Evolutionary conservation across 2,113 vertebrate genomes (phyloP).

Genomic region (Dromas ardeola): DNA sequence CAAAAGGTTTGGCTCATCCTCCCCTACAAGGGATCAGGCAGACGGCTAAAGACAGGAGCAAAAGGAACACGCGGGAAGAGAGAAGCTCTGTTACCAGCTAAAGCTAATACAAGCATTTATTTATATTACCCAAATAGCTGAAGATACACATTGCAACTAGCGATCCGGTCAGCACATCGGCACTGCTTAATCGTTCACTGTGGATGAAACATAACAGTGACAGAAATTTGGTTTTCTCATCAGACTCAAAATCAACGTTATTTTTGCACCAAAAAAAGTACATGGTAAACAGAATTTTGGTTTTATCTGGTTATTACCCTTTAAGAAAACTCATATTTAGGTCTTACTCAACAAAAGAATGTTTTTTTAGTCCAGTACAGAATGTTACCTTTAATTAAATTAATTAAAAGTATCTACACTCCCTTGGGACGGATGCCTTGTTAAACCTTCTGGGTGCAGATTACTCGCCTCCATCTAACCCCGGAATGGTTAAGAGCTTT

Average conservation of each 20-base stretch:
- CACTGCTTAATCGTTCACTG: not conserved
- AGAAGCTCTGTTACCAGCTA: not conserved
- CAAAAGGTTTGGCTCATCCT: not conserved
- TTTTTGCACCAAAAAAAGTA: not conserved
- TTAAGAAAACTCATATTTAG: not conserved
- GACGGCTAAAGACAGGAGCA: not conserved
- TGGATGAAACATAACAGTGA: not conserved
- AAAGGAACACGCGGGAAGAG: not conserved
- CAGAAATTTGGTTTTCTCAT: not conserved
- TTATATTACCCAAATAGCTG: not conserved
- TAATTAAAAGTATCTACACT: constrained; percentile 35
- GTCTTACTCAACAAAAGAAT: not conserved
- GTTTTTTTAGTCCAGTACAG: constrained; percentile 8
- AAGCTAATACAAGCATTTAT: not conserved
- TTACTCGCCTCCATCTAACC: constrained; percentile 33
- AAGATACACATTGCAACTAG: not conserved
- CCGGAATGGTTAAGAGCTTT: constrained; percentile 24
- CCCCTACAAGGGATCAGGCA: not conserved
- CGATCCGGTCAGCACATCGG: not conserved
- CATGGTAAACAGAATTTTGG: not conserved
- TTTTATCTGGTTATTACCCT: not conserved
- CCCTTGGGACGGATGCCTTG: constrained; percentile 28
- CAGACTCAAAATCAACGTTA: not conserved
- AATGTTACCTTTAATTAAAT: constrained; percentile 38
- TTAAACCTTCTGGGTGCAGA: constrained; percentile 47